Evolutionary conservation across 1,140 invertebrate species (phyloP).

Genomic region (Bilobella aurantiaca): DNA sequence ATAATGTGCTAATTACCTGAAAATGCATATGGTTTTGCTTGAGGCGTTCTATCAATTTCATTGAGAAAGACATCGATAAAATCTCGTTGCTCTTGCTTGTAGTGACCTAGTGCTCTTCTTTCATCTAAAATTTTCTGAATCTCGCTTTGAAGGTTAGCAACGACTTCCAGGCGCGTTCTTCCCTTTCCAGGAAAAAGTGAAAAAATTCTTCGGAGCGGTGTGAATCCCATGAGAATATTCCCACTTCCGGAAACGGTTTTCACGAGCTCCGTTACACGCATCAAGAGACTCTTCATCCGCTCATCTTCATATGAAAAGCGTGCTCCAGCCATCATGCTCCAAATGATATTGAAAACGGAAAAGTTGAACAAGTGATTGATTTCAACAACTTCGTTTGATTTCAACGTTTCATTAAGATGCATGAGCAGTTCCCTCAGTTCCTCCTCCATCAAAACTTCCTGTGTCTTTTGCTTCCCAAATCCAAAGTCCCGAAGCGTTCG

Average conservation of each 20-base stretch:
- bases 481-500: slow-evolving; percentile 69
- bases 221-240: slow-evolving; percentile 26
- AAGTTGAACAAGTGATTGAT: slow-evolving; percentile 35
- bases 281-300: slow-evolving; percentile 18
- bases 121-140: slow-evolving; percentile 23
- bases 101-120: slow-evolving; percentile 16
- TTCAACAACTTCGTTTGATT: background rate
- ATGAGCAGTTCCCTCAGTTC: slow-evolving; percentile 47
- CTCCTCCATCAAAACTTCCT: slow-evolving; percentile 37
- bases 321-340: slow-evolving; percentile 73
- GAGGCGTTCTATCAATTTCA: slow-evolving; percentile 33
- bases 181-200: slow-evolving; percentile 13
- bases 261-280: slow-evolving; percentile 6
- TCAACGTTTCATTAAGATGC: slow-evolving; percentile 45
- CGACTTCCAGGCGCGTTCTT: background rate
- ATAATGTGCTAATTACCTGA: no score
- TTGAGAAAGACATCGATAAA: slow-evolving; percentile 43
- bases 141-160: slow-evolving; percentile 15
- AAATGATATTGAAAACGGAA: slow-evolving; percentile 66
- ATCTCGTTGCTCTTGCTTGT: slow-evolving; percentile 39
- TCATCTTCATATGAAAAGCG: slow-evolving; percentile 43
- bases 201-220: slow-evolving; percentile 8
- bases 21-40: background rate
- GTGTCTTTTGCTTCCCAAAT: slow-evolving; percentile 25
- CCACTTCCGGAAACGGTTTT: slow-evolving; percentile 1